Conservation (phyloP, 1,140 invertebrate genomes). For the Chymomyza costata region DNA sequence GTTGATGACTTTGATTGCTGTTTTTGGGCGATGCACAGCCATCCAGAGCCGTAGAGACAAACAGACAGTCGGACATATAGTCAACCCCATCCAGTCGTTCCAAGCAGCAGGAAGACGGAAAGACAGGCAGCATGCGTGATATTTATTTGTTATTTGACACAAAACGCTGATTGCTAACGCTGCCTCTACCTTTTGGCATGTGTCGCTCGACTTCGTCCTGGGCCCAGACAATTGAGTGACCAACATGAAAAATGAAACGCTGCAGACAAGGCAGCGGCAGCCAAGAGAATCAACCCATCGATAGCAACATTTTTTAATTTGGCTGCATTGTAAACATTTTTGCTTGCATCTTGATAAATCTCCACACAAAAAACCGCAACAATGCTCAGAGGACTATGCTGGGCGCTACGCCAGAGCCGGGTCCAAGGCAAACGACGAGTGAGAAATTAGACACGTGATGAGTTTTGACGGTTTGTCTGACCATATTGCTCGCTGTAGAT, state of each 20-base stretch:
- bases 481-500: constrained; percentile 27
- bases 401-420: too few species aligned
- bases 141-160: constrained; percentile 74
- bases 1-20: constrained; percentile 68
- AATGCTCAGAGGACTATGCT: constrained; percentile 39
- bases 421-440: constrained; percentile 52
- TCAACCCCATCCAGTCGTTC: too few species aligned
- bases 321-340: constrained; percentile 66
- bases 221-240: constrained; percentile 60
- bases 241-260: constrained; percentile 67
- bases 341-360: constrained; percentile 63
- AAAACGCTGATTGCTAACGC: constrained; percentile 49
- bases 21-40: too few species aligned
- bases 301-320: constrained; percentile 62
- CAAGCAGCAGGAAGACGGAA: too few species aligned
- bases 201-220: constrained; percentile 31
- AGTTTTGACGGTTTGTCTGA: constrained; percentile 12
- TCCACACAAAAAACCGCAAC: constrained; percentile 15
- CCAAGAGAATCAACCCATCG: constrained; percentile 13
- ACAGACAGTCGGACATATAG: neutral
- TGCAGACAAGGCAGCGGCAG: constrained; percentile 5
- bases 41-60: too few species aligned
- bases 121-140: constrained; percentile 54
- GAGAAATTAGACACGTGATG: constrained; percentile 70
- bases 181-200: constrained; percentile 55